Percentiles rank a stretch among this genome's conserved stretches.
phyloP scores from a whole-genome alignment of 1,140 invertebrate genomes.

The Atta texana region DNA sequence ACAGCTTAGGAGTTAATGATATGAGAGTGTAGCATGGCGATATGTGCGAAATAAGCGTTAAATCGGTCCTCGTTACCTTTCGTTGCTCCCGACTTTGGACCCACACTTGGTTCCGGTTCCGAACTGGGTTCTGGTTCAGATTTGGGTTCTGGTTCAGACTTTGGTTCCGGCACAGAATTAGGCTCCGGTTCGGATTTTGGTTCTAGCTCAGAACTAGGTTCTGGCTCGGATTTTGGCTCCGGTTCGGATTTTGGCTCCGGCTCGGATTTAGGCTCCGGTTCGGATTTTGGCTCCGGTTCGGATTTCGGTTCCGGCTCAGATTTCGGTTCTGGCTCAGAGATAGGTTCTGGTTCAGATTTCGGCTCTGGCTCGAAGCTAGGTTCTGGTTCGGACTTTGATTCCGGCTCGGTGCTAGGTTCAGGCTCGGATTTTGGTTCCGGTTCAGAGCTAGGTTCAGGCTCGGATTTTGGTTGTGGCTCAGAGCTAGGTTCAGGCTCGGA shows the following conservation, averaged over 20 bases:
- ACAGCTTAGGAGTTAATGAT: slow-evolving; percentile 52
- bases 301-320: slow-evolving; percentile 82
- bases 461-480: slow-evolving; percentile 81
- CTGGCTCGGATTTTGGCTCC: slow-evolving; percentile 79
- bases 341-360: slow-evolving; percentile 78
- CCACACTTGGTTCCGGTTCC: slow-evolving; percentile 83
- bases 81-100: slow-evolving; percentile 75
- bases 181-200: slow-evolving; percentile 80
- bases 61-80: slow-evolving; percentile 78
- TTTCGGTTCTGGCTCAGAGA: slow-evolving; percentile 79
- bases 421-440: slow-evolving; percentile 82
- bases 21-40: slow-evolving; percentile 51
- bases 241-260: slow-evolving; percentile 85
- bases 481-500: slow-evolving; percentile 85
- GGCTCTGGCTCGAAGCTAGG: slow-evolving; percentile 83
- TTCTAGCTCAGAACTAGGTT: slow-evolving; percentile 81
- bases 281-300: slow-evolving; percentile 82
- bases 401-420: slow-evolving; percentile 81
- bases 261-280: slow-evolving; percentile 80
- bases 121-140: slow-evolving; percentile 82
- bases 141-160: slow-evolving; percentile 81
- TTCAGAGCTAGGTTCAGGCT: slow-evolving; percentile 81
- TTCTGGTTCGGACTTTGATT: slow-evolving; percentile 80
- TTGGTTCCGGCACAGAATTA: slow-evolving; percentile 79
- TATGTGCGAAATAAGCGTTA: slow-evolving; percentile 62